Evolutionary conservation across 2,113 vertebrate genomes (phyloP), one percentile per base, ranked within the genome.

Genomic region (Caloenas nicobarica): DNA sequence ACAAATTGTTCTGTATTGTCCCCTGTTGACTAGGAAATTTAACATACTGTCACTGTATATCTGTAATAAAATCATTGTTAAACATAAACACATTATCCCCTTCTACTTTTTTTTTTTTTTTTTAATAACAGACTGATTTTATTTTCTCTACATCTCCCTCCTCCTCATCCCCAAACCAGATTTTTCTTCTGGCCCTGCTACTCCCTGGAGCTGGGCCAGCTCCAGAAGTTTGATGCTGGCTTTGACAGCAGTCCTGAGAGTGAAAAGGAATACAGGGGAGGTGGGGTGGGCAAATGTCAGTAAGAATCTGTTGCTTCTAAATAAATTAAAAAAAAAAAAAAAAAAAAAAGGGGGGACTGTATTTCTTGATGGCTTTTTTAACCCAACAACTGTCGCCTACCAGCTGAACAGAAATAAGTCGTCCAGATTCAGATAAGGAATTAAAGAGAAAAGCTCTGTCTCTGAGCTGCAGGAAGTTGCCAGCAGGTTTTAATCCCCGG

Each of bases 21-120:
- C 70, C 54, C 66, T 91, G 69, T 71, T 96, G 80, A 94, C 76
- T 95, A 88, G 87, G 26, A 92, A 95, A 95, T 95, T 95, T 94
- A 94, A 76, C 86, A 95, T 86, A 53, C 64, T 84, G 65, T 85
- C 56, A 5, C 25, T 62, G 22, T 81, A 88, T 78, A 48, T 88
- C 73, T 60, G 74, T 79, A 91, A 94, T 76, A 84, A 93, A 83
- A 87, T 44, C 22, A 34, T 56, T 90, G 80, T 94, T 60, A 96
- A 96, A 93, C 15, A 73, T 57, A 88, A 91, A 66, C 48, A 73
- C n/a, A 66, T 53, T 50, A 85, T 42, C 33, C 14, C 29, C 46
- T 51, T 68, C 18, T 78, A 86, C 69, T 17, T 5, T 64, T 26
- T 13, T 13, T 5, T 36, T 18, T 36, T 34, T 23, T 81, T 84